Evolutionary conservation across 35 echinoderm and acorn worm genomes (phyloP).

Genomic region (Strongylocentrotus purpuratus): DNA sequence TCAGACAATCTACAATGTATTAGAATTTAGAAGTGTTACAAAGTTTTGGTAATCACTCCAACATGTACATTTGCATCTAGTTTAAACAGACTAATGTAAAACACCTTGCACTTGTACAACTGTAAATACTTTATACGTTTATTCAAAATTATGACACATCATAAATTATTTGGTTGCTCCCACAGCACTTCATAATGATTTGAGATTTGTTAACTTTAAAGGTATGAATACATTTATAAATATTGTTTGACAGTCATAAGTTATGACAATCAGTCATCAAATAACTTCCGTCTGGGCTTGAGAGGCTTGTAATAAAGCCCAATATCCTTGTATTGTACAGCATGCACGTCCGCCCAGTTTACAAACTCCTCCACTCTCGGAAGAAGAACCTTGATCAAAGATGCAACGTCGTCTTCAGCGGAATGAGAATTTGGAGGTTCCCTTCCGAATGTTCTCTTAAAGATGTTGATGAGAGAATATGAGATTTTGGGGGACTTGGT

Average conservation of each 20-base stretch:
- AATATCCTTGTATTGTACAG: background rate
- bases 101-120: no score
- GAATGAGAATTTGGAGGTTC: conserved; percentile 6
- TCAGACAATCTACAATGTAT: no score
- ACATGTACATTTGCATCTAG: no score
- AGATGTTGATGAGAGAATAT: conserved; percentile 37
- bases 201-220: no score
- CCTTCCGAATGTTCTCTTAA: conserved; percentile 15
- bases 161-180: no score
- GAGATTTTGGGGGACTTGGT: background rate
- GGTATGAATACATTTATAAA: no score
- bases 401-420: conserved; percentile 7
- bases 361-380: conserved; percentile 24
- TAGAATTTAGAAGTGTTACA: no score
- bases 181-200: no score
- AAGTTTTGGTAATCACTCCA: no score
- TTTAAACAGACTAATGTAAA: no score
- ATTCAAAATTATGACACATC: no score
- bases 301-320: conserved; percentile 18
- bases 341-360: background rate
- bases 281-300: conserved; percentile 21
- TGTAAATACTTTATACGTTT: no score
- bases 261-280: background rate
- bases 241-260: background rate
- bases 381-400: background rate